Base-by-base conservation (phyloP, 2,888 invertebrate species). In the Sesamia inferens region DNA sequence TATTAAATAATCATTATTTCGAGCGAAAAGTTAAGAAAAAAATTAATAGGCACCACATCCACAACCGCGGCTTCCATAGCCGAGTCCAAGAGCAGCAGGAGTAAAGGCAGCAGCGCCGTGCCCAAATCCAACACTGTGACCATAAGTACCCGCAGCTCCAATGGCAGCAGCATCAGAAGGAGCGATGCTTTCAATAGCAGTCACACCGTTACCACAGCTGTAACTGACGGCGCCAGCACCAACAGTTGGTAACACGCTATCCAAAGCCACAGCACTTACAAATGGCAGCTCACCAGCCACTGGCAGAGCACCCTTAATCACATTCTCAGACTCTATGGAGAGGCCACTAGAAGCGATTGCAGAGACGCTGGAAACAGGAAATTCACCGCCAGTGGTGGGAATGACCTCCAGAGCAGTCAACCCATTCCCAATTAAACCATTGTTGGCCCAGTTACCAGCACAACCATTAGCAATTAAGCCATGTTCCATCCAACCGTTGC, bases 281-380 rank as follows among this genome's bases (percentile, higher is more conserved):
- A 93, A 92, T 2, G 91, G 93, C 48, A 93, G 74, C 70, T 92
- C 87, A 59, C 93, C 93, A 19, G 84, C 83, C 5, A 91, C 89
- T 4, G 82, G 76, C 7, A 93, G 74, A 44, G 85, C 68, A 39
- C 93, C 93, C 81, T 72, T 14, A 57, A 51, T 85, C 31, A 71
- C 66, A 44, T 85, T 85, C 19, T 85, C 85, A 62, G 85, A 85
- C 14, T 73, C 61, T 22, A 85, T 59, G 22, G 82, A 77, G 59
- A 85, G 63, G 5, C 85, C 85, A 14, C 14, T 73, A 39, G 85
- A 85, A 24, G 69, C 55, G 8, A 71, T 67, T 47, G 69, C 47
- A 31, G 83, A 85, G 10, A 54, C 31, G 24, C 78, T 86, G 69
- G 78, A 59, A 31, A 85, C 71, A 6, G 79, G 71, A 7, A 85